Conservation (phyloP, 2,797 vertebrate genomes). For the Hippopotamyrus pictus region DNA sequence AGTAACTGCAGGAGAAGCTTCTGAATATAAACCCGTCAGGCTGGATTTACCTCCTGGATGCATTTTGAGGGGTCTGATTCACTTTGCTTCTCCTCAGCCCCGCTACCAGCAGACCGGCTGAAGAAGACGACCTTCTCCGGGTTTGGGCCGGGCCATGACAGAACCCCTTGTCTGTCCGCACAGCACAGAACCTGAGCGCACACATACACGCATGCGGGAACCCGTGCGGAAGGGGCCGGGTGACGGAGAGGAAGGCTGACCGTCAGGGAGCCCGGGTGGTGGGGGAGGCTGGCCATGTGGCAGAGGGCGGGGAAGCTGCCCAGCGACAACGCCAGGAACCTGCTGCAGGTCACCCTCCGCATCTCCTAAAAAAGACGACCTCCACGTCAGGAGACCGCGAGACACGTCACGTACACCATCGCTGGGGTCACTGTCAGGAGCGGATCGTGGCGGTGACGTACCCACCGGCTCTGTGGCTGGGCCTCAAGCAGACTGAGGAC, state of each 20-base stretch:
- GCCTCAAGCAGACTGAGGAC: slow-evolving; percentile 28
- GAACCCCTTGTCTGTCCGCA: slow-evolving; percentile 36
- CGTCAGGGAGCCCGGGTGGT: slow-evolving; percentile 36
- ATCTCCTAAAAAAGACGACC: slow-evolving; percentile 23
- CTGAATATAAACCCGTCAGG: background rate
- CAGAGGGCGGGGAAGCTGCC: slow-evolving; percentile 24
- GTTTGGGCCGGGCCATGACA: slow-evolving; percentile 35
- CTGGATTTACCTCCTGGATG: background rate
- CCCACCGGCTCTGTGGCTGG: slow-evolving; percentile 23
- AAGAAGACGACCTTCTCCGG: slow-evolving; percentile 38
- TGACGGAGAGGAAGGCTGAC: background rate
- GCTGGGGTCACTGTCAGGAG: no score
- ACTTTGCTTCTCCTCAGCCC: background rate
- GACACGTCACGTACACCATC: background rate
- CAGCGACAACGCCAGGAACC: slow-evolving; percentile 15
- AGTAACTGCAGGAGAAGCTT: background rate
- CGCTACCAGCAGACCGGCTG: slow-evolving; percentile 7
- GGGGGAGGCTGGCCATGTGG: slow-evolving; percentile 33
- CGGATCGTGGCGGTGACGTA: background rate
- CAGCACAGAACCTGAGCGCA: slow-evolving; percentile 34
- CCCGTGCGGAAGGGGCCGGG: background rate
- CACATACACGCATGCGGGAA: background rate
- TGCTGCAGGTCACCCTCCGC: slow-evolving; percentile 22
- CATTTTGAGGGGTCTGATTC: slow-evolving; percentile 2
- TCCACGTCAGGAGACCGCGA: no score